These are phyloP conservation scores for Tadarida brasiliensis DNA, from an alignment of 2,797 vertebrate genomes.

Conservation along the genomic window DNA sequence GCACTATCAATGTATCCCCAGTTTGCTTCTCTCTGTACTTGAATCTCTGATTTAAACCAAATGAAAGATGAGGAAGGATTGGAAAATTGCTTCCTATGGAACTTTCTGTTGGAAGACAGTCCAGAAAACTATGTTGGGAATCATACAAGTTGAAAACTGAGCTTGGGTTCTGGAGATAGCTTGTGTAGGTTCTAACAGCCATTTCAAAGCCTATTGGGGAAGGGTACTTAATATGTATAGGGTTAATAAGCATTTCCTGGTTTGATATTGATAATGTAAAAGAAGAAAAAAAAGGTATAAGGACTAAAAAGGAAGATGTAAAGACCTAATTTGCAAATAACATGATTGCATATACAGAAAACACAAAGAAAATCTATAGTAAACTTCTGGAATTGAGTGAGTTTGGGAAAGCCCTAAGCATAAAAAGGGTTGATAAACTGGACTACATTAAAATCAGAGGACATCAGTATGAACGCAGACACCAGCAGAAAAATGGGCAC, in stretches of 20 bases:
- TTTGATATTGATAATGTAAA: background rate
- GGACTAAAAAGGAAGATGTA: background rate
- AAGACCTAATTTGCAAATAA: background rate
- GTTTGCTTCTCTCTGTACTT: background rate
- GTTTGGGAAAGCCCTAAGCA: background rate
- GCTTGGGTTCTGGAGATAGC: background rate
- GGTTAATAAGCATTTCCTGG: background rate
- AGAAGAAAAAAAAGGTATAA: background rate
- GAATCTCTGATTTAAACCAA: background rate
- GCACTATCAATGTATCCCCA: accelerated
- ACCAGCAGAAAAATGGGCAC: background rate
- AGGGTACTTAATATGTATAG: accelerated
- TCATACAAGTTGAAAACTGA: background rate
- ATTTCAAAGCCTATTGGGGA: background rate
- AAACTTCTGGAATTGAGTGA: background rate
- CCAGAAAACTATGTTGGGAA: background rate
- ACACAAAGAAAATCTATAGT: background rate
- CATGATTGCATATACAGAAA: background rate
- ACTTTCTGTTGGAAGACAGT: background rate
- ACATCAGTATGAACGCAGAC: background rate
- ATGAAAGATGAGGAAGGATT: background rate
- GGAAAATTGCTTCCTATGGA: background rate
- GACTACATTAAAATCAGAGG: background rate
- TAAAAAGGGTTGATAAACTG: background rate
- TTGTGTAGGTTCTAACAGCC: background rate